phyloP scores from a whole-genome alignment of 2,113 vertebrate genomes.

The Colius striatus region DNA sequence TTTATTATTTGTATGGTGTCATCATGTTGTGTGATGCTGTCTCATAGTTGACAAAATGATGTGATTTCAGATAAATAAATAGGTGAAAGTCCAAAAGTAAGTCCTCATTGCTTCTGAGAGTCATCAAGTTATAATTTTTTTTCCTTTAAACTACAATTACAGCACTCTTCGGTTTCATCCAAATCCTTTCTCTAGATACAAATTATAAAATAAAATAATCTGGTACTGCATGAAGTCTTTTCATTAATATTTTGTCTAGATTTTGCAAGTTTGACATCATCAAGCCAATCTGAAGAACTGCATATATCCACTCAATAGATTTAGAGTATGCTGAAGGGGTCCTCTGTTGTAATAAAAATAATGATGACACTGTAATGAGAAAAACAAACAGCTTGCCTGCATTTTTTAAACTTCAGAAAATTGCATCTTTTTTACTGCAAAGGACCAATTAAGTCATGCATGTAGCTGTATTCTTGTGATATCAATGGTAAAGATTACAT shows the following conservation, averaged over 20 bases:
- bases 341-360: slow-evolving; percentile 16
- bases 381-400: slow-evolving; percentile 30
- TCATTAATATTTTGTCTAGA: background rate
- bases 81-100: slow-evolving; percentile 15
- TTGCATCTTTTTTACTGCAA: slow-evolving; percentile 54
- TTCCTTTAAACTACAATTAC: background rate
- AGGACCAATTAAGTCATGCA: slow-evolving; percentile 71
- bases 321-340: background rate
- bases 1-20: slow-evolving; percentile 14
- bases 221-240: background rate
- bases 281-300: background rate
- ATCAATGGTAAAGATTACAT: slow-evolving; percentile 53
- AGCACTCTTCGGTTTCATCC: background rate
- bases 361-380: slow-evolving; percentile 16
- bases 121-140: background rate
- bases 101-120: background rate
- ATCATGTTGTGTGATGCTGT: background rate
- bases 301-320: background rate
- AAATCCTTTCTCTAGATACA: background rate
- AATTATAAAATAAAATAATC: slow-evolving; percentile 2
- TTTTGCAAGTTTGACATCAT: background rate
- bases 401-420: slow-evolving; percentile 49
- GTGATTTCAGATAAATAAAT: slow-evolving; percentile 15
- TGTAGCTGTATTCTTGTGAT: slow-evolving; percentile 68
- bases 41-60: background rate